Evolutionary conservation across 1,140 invertebrate genomes (phyloP), one percentile per base, ranked within the genome.

Genomic region (Colletes gigas): DNA sequence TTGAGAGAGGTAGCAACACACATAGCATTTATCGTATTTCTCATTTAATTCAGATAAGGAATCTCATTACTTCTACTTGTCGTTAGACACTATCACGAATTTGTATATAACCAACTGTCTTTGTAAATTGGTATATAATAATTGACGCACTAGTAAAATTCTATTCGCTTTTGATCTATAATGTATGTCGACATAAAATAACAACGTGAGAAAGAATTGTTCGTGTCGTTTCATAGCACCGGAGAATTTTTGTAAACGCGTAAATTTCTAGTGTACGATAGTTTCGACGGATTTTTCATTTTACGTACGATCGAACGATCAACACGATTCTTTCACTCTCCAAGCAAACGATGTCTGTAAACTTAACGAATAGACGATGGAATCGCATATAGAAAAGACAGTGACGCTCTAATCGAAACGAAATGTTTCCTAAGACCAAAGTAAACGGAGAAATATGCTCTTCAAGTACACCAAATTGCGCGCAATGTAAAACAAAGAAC

Each of bases 111-210:
- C 60, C 41, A 52, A 88, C 86, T 86, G 81, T 89, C 85, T 85
- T 88, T 90, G 89, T 90, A 90, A 90, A 90, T 90, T 89, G 88
- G 88, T 89, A 88, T 83, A 78, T 89, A 88, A 88, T 76, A 54
- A 86, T 87, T 82, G 68, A 79, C 67, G 79, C 85, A 82, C 83
- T 82, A 82, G 71, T 86, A 84, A 60, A 86, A 86, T 71, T 86
- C 19, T 81, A 86, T 86, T 84, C 68, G 73, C 85, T 87, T 87
- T 60, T 62, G 69, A 77, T 63, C 68, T 62, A 63, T 65, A 60
- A 69, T 54, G 67, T 71, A 63, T 19, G 76, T 65, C 70, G 44
- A 57, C 50, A 17, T 59, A 72, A 72, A 73, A 68, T 44, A 6
- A 14, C 9, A 19, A n/a, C 65, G 59, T 10, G 39, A 52, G 78